Percentiles rank a stretch among this genome's conserved stretches.
These are phyloP conservation scores for Muschampia plurimacula DNA, from an alignment of 2,888 invertebrate genomes.

Conservation along the genomic window DNA sequence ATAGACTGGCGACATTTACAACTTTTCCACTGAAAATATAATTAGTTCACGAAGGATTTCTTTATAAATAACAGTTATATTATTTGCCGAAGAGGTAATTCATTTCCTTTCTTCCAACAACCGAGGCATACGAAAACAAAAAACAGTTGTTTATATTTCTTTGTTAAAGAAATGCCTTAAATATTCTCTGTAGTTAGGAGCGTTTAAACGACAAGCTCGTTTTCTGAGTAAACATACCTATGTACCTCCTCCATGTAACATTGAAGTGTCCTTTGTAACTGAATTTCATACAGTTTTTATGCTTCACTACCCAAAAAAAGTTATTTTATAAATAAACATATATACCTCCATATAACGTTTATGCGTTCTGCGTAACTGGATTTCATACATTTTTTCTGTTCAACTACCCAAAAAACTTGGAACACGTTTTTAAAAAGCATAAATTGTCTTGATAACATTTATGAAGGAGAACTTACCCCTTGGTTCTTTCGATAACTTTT, in stretches of 20 bases:
- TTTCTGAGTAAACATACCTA: neutral
- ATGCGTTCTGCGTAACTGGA: too few species aligned
- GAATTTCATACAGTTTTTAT: neutral
- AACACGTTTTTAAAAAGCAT: too few species aligned
- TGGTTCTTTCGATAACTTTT: too few species aligned
- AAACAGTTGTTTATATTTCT: slow-evolving; percentile 1
- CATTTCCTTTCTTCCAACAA: neutral
- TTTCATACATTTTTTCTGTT: too few species aligned
- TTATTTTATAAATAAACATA: too few species aligned
- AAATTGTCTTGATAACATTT: too few species aligned
- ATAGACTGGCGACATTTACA: too few species aligned
- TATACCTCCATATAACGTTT: too few species aligned
- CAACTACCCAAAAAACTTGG: too few species aligned
- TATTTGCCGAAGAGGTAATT: neutral
- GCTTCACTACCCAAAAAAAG: neutral
- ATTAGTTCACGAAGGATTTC: too few species aligned
- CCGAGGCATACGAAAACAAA: neutral
- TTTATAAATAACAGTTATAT: neutral
- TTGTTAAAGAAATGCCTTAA: neutral
- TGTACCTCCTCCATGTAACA: neutral
- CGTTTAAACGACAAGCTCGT: neutral
- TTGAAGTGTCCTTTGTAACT: neutral
- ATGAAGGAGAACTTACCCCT: too few species aligned
- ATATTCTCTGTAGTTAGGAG: slow-evolving; percentile 3
- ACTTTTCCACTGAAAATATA: neutral